Conservation (phyloP, 2,797 vertebrate genomes). For the Brotogeris chrysoptera region DNA sequence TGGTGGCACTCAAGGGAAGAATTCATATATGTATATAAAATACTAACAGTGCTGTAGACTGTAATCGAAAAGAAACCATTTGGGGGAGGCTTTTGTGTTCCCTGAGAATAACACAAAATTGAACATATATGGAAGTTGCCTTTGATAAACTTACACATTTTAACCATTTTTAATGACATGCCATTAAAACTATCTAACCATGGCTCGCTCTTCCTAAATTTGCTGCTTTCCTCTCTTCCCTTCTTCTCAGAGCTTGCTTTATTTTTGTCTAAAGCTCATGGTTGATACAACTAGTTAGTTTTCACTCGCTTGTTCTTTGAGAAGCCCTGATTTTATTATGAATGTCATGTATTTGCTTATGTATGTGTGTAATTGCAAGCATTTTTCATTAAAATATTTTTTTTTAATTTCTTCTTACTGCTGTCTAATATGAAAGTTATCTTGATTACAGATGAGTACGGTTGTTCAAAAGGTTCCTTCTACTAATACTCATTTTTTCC, state of each 20-base stretch:
- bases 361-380: not conserved
- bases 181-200: not conserved
- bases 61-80: not conserved
- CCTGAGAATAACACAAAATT: not conserved
- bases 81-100: not conserved
- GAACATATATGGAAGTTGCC: not conserved
- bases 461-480: slow-evolving; percentile 81
- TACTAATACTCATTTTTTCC: slow-evolving; percentile 60
- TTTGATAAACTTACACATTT: not conserved
- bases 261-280: not conserved
- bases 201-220: not conserved
- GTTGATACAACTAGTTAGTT: not conserved
- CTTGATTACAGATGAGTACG: slow-evolving; percentile 85
- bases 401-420: slow-evolving; percentile 74
- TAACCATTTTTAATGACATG: not conserved
- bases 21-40: not conserved
- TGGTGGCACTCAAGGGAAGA: not conserved
- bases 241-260: not conserved
- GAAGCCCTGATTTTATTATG: not conserved
- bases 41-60: not conserved
- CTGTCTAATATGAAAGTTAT: slow-evolving; percentile 82
- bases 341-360: not conserved
- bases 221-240: not conserved
- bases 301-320: not conserved
- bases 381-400: slow-evolving; percentile 67